Conservation (phyloP, 2,888 invertebrate species). For the Phorcus lineatus region DNA sequence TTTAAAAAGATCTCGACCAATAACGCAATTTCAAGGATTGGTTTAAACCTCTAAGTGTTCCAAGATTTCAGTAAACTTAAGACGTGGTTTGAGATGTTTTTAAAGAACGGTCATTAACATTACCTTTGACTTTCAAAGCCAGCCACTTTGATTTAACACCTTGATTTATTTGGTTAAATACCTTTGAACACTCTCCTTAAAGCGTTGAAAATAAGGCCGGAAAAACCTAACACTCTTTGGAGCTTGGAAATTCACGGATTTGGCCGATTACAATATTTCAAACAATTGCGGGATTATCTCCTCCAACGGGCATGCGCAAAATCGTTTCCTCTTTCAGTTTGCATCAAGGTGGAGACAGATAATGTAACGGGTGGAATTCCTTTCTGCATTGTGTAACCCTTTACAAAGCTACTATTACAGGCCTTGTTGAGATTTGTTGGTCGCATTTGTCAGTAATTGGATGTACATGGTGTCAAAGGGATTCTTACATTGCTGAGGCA, state of each 20-base stretch:
- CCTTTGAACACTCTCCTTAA: neutral
- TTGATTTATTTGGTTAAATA: slow-evolving; percentile 6
- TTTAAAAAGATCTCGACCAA: no score
- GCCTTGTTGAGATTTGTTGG: neutral
- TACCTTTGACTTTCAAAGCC: no score
- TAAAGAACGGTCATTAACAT: no score
- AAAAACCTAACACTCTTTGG: slow-evolving; percentile 4
- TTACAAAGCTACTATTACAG: neutral
- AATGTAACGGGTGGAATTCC: neutral
- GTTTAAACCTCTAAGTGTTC: no score
- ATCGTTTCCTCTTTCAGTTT: slow-evolving; percentile 4
- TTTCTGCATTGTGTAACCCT: slow-evolving; percentile 10
- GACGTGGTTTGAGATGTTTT: no score
- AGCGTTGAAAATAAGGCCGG: neutral
- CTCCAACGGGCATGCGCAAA: neutral
- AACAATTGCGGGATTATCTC: neutral
- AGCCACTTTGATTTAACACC: neutral
- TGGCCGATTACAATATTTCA: neutral
- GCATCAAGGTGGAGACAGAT: neutral
- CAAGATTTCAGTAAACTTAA: no score
- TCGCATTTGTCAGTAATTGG: slow-evolving; percentile 12
- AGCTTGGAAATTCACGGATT: neutral
- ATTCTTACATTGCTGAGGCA: neutral
- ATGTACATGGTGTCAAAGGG: neutral
- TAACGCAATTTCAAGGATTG: no score